Percentiles rank a stretch among this genome's conserved stretches.
phyloP scores from a whole-genome alignment of 2,888 invertebrate genomes.

The Pycnomerus fuliginosus region DNA sequence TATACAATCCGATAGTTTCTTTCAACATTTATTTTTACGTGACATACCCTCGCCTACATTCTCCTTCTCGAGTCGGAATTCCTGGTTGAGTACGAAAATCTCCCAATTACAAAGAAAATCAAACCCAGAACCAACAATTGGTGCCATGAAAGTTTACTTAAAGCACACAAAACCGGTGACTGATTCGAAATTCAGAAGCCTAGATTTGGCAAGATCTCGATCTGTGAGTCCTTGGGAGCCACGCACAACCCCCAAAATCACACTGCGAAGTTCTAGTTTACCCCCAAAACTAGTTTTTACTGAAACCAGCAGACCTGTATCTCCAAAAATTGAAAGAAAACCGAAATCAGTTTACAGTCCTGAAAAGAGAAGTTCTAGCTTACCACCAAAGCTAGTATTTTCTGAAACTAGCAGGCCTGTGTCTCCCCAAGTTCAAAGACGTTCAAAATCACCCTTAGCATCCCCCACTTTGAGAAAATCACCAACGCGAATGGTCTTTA shows the following conservation, averaged over 20 bases:
- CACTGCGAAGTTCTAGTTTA: conserved; percentile 54
- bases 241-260: not conserved
- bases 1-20: conserved; percentile 65
- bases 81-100: conserved; percentile 68
- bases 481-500: too few species aligned
- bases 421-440: conserved; percentile 16
- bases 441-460: too few species aligned
- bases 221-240: conserved; percentile 62
- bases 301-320: conserved; percentile 33
- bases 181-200: conserved; percentile 68
- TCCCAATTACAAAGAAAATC: conserved; percentile 60
- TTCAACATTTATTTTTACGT: conserved; percentile 69
- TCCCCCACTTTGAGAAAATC: too few species aligned
- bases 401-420: conserved; percentile 35
- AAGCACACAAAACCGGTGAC: conserved; percentile 70
- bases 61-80: conserved; percentile 51
- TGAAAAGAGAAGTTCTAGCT: conserved; percentile 56
- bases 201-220: conserved; percentile 59
- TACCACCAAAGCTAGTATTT: conserved; percentile 54
- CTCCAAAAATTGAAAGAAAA: conserved; percentile 15
- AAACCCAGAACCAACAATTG: conserved; percentile 57
- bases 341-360: too few species aligned
- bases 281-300: conserved; percentile 52
- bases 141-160: conserved; percentile 64
- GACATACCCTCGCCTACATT: conserved; percentile 52